Evolutionary conservation across 2,797 vertebrate species (phyloP), one percentile per base, ranked within the genome.

Genomic region (Serranus cabrilla): DNA sequence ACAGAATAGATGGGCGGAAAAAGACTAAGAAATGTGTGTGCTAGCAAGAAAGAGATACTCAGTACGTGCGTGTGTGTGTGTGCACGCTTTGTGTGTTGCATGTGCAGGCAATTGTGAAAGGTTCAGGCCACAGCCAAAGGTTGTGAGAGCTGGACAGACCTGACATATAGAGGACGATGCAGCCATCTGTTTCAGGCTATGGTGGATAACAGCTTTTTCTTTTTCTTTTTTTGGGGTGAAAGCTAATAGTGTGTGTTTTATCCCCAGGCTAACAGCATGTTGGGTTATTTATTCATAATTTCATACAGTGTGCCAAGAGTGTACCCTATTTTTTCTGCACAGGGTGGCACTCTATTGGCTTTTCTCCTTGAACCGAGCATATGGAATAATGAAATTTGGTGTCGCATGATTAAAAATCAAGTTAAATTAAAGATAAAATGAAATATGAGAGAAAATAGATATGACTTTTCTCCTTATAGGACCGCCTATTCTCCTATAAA

Each of bases 251-350:
- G 84, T 89, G 85, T 89, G 86, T 83, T 90, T 88, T 89, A 82
- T 89, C 90, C 87, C 71, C 77, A 59, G 90, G 92, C 89, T 82
- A 91, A 90, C 91, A 93, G 89, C 87, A 93, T 91, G 91, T 85
- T 86, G 52, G 55, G 45, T 93, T 92, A 93, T 91, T 93, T 93
- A 93, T 93, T 93, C 88, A 93, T 91, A 86, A 82, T 91, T 84
- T 91, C 52, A 86, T 65, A 74, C 71, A 47, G 39, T 45, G 47
- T 78, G 90, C 92, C 90, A 92, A 86, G 76, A 89, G 74, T 76
- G 83, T 76, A 85, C 66, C 87, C 81, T 83, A 71, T 84, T 85
- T 85, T 72, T 54, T 58, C 49, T 82, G 82, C 82, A 77, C 69
- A 81, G 66, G 49, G 73, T 79, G 77, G 76, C 71, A 39, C 56